Conservation (phyloP, 2,113 vertebrate genomes). For the human (Homo sapiens) region GRCh38 chr5:39615501-39616000, state of each 20-base stretch:
- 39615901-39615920: too few species aligned
- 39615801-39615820: too few species aligned
- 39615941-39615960: too few species aligned
- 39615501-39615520: not conserved
- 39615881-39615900: too few species aligned
- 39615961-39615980: too few species aligned
- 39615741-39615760: not conserved
- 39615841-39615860: too few species aligned
- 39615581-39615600: not conserved
- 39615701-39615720: not conserved
- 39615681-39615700: not conserved
- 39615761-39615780: not conserved
- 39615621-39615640: not conserved
- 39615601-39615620: not conserved
- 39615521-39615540: not conserved
- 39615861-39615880: too few species aligned
- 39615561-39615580: not conserved
- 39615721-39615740: not conserved
- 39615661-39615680: not conserved
- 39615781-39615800: not conserved
- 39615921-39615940: too few species aligned
- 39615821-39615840: too few species aligned
- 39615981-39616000: too few species aligned
- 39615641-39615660: not conserved
- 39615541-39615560: not conserved